Evolutionary conservation across 2,888 invertebrate genomes (phyloP), one percentile per base, ranked within the genome.

Genomic region (Norana najaformis): DNA sequence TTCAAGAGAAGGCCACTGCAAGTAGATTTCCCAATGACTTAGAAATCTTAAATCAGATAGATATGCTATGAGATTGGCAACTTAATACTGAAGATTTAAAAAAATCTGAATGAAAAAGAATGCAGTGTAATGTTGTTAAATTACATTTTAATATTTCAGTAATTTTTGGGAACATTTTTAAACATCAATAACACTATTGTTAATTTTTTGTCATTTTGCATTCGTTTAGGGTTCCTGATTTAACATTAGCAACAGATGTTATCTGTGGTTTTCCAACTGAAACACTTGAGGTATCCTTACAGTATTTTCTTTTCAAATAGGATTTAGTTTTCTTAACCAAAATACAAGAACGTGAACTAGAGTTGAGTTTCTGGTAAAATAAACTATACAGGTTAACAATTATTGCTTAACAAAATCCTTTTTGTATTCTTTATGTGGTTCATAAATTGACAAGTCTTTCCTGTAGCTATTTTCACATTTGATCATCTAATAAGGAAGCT

Each of bases 241-340:
- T 99, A 89, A 98, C 98, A 30, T 97, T 99, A 93, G 99, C 98
- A 0, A 99, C 99, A 0, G 99, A 99, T 94, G 97, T 99, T 88
- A 99, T 99, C 93, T 99, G 99, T 95, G 99, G 99, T 0, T 99
- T 99, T 95, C 99, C 99, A 0, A 98, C 98, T 0, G 99, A 99
- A 96, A 98, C 97, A 0, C 97, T 97, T 88, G 95, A 95, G 23
- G 95, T 95, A 92, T 13, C 38, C 18, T 41, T n/a, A 18, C 34
- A 88, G 36, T 88, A 38, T 41, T 41, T 88, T 23, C 23, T 35
- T 88, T 35, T 88, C 35, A 35, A 88, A 30, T 23, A 89, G 35
- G 16, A 23, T 88, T 88, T 53, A 69, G n/a, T 69, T 6, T n/a
- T 8, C 8, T n/a, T 69, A 69, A 0, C 6, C 0, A 69, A 0